Evolutionary conservation across 2,797 vertebrate genomes (phyloP).

Genomic region (Protonibea diacanthus): DNA sequence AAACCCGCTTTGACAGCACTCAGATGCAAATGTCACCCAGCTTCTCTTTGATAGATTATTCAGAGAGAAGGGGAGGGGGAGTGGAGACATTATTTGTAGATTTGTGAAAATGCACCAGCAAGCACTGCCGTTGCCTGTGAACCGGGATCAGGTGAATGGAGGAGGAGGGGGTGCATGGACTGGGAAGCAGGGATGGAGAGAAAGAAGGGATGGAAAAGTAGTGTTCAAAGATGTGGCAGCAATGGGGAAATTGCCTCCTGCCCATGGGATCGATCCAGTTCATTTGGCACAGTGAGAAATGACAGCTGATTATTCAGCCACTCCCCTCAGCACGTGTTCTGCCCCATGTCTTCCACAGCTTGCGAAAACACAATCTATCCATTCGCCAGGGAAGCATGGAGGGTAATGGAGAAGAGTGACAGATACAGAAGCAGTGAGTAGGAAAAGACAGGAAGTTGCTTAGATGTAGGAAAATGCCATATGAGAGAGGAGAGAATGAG

Average conservation of each 20-base stretch:
- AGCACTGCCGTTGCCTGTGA: constrained; percentile 47
- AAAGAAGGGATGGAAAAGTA: constrained; percentile 10
- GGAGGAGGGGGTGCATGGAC: constrained; percentile 7
- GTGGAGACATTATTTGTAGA: constrained; percentile 68
- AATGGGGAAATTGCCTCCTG: constrained; percentile 79
- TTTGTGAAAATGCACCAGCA: constrained; percentile 70
- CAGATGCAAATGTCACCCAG: constrained; percentile 63
- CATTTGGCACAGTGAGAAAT: constrained; percentile 79
- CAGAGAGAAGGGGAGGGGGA: constrained; percentile 42
- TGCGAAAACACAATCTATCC: constrained; percentile 43
- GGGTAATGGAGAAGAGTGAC: constrained; percentile 12
- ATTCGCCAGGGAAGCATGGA: constrained; percentile 44
- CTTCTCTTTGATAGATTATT: constrained; percentile 75
- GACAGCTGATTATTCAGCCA: constrained; percentile 85
- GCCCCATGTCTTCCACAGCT: constrained; percentile 51
- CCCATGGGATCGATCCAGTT: constrained; percentile 81
- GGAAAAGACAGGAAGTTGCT: constrained; percentile 16
- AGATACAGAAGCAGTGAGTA: constrained; percentile 31
- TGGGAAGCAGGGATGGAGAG: constrained; percentile 4
- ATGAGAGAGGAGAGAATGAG: background rate
- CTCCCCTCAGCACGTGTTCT: constrained; percentile 71
- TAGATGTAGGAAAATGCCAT: constrained; percentile 5
- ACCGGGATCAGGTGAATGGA: constrained; percentile 38
- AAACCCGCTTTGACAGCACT: constrained; percentile 67
- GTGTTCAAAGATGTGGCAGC: constrained; percentile 67